Base-by-base conservation (phyloP, 2,888 invertebrate genomes). In the Cancer borealis region DNA sequence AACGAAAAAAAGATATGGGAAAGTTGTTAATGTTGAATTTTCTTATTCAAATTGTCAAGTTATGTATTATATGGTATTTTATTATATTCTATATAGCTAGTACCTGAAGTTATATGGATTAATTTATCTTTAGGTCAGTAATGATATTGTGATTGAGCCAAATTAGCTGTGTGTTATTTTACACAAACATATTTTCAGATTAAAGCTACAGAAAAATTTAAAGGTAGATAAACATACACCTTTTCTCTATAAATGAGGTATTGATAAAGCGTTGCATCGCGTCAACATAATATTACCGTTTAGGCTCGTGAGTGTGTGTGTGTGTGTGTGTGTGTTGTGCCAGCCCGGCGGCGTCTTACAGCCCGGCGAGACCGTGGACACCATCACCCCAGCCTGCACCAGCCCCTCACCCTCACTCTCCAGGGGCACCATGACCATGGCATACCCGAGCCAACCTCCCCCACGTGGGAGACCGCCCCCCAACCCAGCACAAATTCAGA, bases 401-500 rank as follows among this genome's bases (percentile, higher is more conserved):
- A 46, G 92, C 45, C 30, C 92, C 54, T 60, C 88, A n/a, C 87
- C 49, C 79, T 30, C 79, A 0, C 30, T 79, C 47, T 39, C 93
- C 66, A 90, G 49, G 73, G 88, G 46, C 91, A 93, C 89, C 46
- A 95, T 95, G 95, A 94, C 95, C 5, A 91, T 95, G 93, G 95
- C 95, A 46, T 95, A 95, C 66, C 95, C 95, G 6, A 95, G 94
- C 60, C 94, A 94, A 30, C 94, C 93, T 47, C 93, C 92, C 66
- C 95, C 94, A 45, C 92, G 95, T 30, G 98, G 98, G 94, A 97
- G 98, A 94, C 97, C 97, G 95, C 98, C 98, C 92, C 98, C 98
- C 87, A 98, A 97, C 96, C 98, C 98, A 95, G 98, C 98, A 91
- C 98, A 98, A 97, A 98, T 99, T 96, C 98, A 99, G 96, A 98